These are phyloP conservation scores for Chamaetylas fuelleborni DNA, from an alignment of 2,113 vertebrate genomes.

Conservation along the genomic window DNA sequence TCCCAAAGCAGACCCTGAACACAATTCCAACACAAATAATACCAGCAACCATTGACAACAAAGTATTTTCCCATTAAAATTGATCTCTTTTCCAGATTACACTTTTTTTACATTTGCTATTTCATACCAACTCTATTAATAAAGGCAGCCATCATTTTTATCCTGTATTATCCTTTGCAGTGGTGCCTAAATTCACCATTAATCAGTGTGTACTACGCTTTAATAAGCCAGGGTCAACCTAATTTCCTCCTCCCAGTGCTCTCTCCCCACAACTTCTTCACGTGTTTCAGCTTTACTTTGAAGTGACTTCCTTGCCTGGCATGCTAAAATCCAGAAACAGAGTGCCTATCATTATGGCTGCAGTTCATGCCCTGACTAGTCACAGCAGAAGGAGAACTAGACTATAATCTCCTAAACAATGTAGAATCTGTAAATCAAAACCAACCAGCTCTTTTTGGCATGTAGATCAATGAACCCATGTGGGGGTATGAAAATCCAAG, in stretches of 20 bases:
- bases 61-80: background rate
- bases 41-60: background rate
- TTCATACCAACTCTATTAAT: background rate
- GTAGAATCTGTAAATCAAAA: conserved; percentile 57
- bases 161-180: background rate
- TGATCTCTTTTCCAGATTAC: background rate
- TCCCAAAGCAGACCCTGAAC: background rate
- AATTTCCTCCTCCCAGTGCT: conserved; percentile 9
- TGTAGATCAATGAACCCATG: background rate
- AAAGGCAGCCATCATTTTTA: background rate
- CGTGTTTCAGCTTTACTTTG: conserved; percentile 49
- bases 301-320: conserved; percentile 48
- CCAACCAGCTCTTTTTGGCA: conserved; percentile 7
- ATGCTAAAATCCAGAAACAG: conserved; percentile 40
- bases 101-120: background rate
- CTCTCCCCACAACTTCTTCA: background rate
- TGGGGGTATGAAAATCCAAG: background rate
- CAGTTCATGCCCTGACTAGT: conserved; percentile 55
- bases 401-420: conserved; percentile 52
- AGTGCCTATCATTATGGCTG: conserved; percentile 3
- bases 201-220: background rate
- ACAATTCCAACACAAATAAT: background rate
- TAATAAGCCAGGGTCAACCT: background rate
- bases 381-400: conserved; percentile 36
- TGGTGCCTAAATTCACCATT: background rate